These are phyloP conservation scores for Shinisaurus crocodilurus DNA, from an alignment of 2,113 vertebrate genomes.

Conservation along the genomic window DNA sequence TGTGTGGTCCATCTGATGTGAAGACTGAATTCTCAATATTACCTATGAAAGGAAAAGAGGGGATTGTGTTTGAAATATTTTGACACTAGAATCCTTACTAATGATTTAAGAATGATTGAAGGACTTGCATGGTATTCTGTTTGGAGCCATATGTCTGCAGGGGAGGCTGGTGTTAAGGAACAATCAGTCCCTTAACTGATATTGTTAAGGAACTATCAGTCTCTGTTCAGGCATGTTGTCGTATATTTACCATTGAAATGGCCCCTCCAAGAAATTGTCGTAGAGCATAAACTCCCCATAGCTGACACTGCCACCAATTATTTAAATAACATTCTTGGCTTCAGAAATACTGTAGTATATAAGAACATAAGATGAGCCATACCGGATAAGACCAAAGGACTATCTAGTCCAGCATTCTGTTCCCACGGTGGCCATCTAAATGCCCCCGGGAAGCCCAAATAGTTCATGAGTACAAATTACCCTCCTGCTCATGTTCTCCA, in stretches of 20 bases:
- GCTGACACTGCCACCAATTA: background rate
- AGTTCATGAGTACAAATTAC: too few species aligned
- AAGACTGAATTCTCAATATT: rapidly evolving
- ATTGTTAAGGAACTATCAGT: background rate
- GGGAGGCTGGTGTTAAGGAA: too few species aligned
- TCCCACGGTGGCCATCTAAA: too few species aligned
- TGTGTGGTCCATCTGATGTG: rapidly evolving
- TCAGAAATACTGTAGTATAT: background rate
- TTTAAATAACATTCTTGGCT: background rate
- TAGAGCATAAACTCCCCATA: background rate
- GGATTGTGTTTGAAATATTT: constrained; percentile 5
- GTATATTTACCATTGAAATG: background rate
- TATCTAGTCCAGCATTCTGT: too few species aligned
- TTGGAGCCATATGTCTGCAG: background rate
- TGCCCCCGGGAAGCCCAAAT: too few species aligned
- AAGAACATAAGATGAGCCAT: too few species aligned
- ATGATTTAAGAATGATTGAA: background rate
- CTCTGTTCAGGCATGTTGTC: background rate
- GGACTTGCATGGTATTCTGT: background rate
- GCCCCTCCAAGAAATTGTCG: background rate
- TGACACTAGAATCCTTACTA: background rate
- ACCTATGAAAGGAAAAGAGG: background rate
- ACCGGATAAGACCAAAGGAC: too few species aligned
- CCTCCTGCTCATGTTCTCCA: too few species aligned
- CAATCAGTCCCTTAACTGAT: too few species aligned